phyloP scores from a whole-genome alignment of 2,888 invertebrate genomes.

The Physocephala rufipes region DNA sequence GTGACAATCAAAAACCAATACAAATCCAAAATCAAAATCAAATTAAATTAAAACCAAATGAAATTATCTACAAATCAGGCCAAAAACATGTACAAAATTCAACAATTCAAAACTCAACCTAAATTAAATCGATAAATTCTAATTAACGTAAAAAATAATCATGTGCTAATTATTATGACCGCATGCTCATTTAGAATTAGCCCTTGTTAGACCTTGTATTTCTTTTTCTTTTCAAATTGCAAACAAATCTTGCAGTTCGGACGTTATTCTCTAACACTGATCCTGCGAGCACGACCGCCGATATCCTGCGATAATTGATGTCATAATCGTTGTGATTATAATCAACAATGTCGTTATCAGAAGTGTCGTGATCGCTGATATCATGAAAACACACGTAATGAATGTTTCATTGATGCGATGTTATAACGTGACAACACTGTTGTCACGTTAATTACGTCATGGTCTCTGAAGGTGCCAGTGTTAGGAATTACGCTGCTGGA shows the following conservation, averaged over 20 bases:
- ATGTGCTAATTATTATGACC: constrained; percentile 16
- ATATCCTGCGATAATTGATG: no score
- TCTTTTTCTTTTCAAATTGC: no score
- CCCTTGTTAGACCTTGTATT: not conserved
- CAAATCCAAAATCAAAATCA: constrained; percentile 33
- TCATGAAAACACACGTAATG: no score
- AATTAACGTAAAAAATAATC: not conserved
- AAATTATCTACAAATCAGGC: constrained; percentile 61
- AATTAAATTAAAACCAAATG: constrained; percentile 47
- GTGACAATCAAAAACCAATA: constrained; percentile 58
- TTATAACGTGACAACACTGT: no score
- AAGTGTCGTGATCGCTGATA: no score
- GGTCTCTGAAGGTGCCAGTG: no score
- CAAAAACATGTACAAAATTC: constrained; percentile 64
- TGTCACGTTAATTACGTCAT: no score
- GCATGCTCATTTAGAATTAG: constrained; percentile 30
- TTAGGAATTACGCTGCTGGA: no score
- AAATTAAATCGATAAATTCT: constrained; percentile 30
- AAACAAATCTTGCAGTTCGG: no score
- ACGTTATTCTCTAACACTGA: no score
- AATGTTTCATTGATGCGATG: constrained; percentile 40
- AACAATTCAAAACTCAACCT: not conserved
- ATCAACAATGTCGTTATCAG: no score
- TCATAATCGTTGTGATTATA: no score
- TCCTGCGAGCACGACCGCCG: constrained; percentile 12